A percentile compares a stretch with the other conserved stretches of the same genome.
Conservation (phyloP, 2,888 invertebrate genomes). For the Bhutanitis thaidina region DNA sequence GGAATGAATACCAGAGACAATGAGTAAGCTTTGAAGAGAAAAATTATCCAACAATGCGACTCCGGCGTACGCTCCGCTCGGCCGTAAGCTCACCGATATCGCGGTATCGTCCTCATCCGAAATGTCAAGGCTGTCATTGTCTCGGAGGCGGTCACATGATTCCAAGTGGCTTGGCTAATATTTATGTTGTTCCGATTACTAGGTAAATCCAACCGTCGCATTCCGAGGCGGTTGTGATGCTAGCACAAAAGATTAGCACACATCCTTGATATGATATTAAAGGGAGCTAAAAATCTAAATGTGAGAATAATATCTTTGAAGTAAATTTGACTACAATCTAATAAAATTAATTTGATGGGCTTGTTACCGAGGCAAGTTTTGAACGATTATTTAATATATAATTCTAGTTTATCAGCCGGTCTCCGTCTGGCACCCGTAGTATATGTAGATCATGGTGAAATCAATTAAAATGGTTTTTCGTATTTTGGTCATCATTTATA, state of each 20-base stretch:
- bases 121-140: slow-evolving; percentile 50
- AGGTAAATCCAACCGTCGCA: slow-evolving; percentile 26
- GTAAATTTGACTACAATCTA: neutral
- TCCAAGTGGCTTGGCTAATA: slow-evolving; percentile 27
- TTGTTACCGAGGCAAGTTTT: no score
- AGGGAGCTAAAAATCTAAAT: slow-evolving; percentile 1
- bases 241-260: slow-evolving; percentile 23
- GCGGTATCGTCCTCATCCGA: slow-evolving; percentile 33
- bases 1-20: neutral
- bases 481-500: no score
- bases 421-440: no score
- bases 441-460: no score
- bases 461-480: no score
- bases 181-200: slow-evolving; percentile 33
- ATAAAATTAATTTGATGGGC: no score
- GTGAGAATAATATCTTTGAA: neutral
- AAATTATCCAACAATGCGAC: slow-evolving; percentile 9
- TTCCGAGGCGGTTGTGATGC: slow-evolving; percentile 25
- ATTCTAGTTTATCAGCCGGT: no score
- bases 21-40: slow-evolving; percentile 10
- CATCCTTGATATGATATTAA: slow-evolving; percentile 32
- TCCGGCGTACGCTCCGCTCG: neutral
- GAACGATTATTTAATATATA: no score
- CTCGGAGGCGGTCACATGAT: slow-evolving; percentile 37
- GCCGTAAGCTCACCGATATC: slow-evolving; percentile 8